Evolutionary conservation across 2,797 vertebrate species (phyloP), one percentile per base, ranked within the genome.

Genomic region (Crocodylus rhombifer): DNA sequence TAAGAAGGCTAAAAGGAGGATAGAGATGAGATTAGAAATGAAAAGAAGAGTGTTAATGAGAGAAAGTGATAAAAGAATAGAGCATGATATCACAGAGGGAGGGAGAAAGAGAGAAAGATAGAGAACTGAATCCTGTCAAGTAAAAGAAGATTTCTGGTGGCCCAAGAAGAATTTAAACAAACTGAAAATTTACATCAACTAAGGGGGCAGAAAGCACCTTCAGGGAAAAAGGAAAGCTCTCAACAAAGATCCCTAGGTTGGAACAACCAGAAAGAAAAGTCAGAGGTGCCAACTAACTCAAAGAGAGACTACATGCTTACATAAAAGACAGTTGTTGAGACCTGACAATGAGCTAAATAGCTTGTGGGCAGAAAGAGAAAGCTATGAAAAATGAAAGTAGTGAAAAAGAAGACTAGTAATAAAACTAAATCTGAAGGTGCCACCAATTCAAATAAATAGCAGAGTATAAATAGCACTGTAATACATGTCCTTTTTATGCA

Each of bases 271-370:
- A 36, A 25, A 57, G 25, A 21, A 26, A n/a, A 61, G 18, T 51
- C 69, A 73, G 69, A 73, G 17, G 16, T 36, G 17, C 56, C 69
- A 14, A 73, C n/a, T 63, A 33, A 17, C 17, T 51, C n/a, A 20
- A n/a, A 62, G 36, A 77, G 36, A 84, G 15, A 28, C 30, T 64
- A 6, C 11, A 81, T 12, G 14, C 74, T 88, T 80, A 73, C 8
- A 2, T 36, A 56, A 82, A 76, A 6, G 14, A 63, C 3, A 25
- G 20, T 64, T 86, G 26, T 20, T 15, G 10, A 80, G 4, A 25
- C 71, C 65, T 20, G 58, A 78, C 28, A 56, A 11, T 0, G 1
- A 36, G 13, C 2, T 0, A 4, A n/a, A 64, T 63, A 1, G 2
- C 73, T 51, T 89, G 23, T 64, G 7, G 67, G 58, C 73, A 84